Conservation (phyloP, 2,113 vertebrate species). For the Ptychochromis oligacanthus region DNA sequence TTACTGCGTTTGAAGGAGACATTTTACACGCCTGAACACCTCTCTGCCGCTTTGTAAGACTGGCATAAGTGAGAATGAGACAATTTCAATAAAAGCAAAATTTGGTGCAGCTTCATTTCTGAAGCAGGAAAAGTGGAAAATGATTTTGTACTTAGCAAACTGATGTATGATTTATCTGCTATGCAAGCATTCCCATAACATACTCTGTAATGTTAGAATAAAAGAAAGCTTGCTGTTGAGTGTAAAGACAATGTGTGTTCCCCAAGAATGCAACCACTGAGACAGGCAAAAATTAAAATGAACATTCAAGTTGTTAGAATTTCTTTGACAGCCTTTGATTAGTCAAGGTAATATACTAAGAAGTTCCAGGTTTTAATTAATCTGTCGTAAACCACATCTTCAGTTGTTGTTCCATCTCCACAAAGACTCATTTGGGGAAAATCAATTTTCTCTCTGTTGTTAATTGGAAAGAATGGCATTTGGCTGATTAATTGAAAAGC, state of each 20-base stretch:
- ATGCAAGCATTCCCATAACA: background rate
- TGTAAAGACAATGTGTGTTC: background rate
- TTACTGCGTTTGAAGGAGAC: background rate
- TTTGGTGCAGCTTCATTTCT: background rate
- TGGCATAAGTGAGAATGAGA: background rate
- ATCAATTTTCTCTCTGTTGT: background rate
- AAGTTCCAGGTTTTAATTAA: background rate
- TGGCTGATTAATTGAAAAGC: background rate
- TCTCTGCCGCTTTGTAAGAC: background rate
- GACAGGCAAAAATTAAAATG: background rate
- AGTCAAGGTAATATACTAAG: background rate
- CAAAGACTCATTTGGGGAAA: background rate
- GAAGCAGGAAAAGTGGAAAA: background rate
- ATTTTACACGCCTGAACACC: background rate
- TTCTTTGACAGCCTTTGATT: background rate
- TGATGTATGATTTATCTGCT: background rate
- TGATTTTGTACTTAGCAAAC: background rate
- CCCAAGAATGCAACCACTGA: background rate
- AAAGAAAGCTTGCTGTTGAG: accelerated
- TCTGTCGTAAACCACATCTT: background rate
- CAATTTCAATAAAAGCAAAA: background rate
- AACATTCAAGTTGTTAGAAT: background rate
- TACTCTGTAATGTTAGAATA: background rate
- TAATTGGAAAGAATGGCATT: background rate
- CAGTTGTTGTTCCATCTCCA: background rate